Evolutionary conservation across 2,888 invertebrate genomes (phyloP).

Genomic region (Drosophila limbata): DNA sequence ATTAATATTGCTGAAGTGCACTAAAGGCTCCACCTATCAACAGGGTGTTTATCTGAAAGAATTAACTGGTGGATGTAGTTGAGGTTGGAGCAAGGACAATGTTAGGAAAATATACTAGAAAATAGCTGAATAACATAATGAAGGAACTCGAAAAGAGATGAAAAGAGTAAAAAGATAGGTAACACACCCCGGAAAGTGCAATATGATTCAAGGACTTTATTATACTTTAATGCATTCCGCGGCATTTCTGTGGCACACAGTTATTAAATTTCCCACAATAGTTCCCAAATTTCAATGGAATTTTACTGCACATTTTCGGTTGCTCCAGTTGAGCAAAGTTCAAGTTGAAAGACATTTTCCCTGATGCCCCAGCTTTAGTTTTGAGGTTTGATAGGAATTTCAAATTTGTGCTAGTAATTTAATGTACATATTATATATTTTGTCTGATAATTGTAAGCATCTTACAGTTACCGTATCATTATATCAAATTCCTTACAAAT

Average conservation of each 20-base stretch:
- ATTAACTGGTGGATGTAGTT: not conserved
- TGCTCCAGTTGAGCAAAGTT: constrained; percentile 28
- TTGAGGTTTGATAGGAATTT: not conserved
- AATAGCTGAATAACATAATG: not conserved
- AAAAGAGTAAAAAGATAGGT: not conserved
- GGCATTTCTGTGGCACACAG: constrained; percentile 30
- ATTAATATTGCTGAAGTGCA: constrained; percentile 26
- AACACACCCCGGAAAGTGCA: not conserved
- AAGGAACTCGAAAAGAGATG: not conserved
- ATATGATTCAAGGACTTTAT: constrained; percentile 3
- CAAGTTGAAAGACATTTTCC: not conserved
- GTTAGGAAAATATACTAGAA: not conserved
- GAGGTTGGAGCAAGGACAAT: not conserved
- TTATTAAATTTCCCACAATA: constrained; percentile 52
- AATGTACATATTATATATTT: not conserved
- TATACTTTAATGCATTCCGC: constrained; percentile 32
- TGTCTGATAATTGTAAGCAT: not conserved
- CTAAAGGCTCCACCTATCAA: constrained; percentile 30
- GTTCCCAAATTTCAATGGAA: constrained; percentile 59
- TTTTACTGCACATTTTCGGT: constrained; percentile 62
- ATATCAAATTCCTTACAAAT: not conserved
- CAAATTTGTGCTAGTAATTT: not conserved
- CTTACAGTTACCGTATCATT: not conserved
- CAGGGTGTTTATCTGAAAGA: not conserved
- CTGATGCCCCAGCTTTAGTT: not conserved